A percentile compares a stretch with the other conserved stretches of the same genome.
Evolutionary conservation across 1,140 invertebrate genomes (phyloP).

Genomic region (Prorops nasuta): DNA sequence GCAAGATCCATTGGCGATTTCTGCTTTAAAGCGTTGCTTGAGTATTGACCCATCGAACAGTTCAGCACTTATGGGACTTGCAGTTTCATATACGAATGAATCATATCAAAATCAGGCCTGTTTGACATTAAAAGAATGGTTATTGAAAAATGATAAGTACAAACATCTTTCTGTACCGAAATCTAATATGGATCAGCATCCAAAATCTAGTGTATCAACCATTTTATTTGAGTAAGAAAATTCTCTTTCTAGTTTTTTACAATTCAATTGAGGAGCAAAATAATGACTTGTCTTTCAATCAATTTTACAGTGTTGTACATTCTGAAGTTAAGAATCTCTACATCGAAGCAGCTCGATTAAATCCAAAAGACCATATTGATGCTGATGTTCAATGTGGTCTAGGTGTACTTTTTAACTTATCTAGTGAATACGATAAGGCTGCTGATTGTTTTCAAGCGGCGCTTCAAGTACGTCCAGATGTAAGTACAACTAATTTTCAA

Average conservation of each 20-base stretch:
- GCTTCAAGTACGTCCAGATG: conserved; percentile 76
- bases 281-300: not conserved
- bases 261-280: not conserved
- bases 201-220: conserved; percentile 37
- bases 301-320: conserved; percentile 59
- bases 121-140: conserved; percentile 74
- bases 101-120: conserved; percentile 76
- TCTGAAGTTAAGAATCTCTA: conserved; percentile 77
- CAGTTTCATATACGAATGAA: conserved; percentile 96
- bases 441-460: conserved; percentile 94
- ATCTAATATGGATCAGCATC: conserved; percentile 8
- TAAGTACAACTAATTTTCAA: conserved; percentile 43
- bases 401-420: conserved; percentile 93
- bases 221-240: conserved; percentile 45
- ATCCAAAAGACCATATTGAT: conserved; percentile 74
- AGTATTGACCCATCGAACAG: conserved; percentile 79
- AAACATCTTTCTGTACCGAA: conserved; percentile 65
- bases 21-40: conserved; percentile 83
- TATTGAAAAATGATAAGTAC: conserved; percentile 84
- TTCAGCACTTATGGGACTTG: conserved; percentile 83
- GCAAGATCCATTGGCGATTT: conserved; percentile 84
- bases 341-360: conserved; percentile 80
- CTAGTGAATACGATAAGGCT: conserved; percentile 92
- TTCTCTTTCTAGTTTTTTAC: too few species aligned
- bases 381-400: conserved; percentile 94